These are phyloP conservation scores for Uria lomvia DNA, from an alignment of 2,113 vertebrate species.

Conservation along the genomic window DNA sequence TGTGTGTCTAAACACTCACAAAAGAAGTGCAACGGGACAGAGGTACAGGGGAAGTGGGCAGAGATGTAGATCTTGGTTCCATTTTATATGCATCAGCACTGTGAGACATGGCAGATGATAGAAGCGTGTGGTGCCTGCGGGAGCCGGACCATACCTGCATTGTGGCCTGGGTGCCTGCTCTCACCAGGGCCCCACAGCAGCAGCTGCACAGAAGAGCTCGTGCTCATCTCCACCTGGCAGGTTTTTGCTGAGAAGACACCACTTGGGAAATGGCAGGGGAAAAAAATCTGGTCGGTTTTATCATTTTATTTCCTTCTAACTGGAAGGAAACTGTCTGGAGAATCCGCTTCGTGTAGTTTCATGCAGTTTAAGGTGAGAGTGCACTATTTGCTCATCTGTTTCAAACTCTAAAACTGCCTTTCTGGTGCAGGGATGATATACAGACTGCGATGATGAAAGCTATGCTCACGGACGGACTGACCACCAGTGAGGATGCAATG, in stretches of 20 bases:
- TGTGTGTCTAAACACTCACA: background rate
- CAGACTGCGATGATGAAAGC: background rate
- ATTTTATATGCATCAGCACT: background rate
- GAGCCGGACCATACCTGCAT: background rate
- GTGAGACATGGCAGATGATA: background rate
- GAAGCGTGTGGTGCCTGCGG: fast-evolving
- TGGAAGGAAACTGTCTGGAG: background rate
- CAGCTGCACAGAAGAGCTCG: background rate
- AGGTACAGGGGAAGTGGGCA: background rate
- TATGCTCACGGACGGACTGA: background rate
- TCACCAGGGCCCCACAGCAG: background rate
- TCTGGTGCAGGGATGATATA: background rate
- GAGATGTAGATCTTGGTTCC: background rate
- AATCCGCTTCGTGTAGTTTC: background rate
- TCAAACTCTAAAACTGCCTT: background rate
- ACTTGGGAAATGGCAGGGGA: background rate
- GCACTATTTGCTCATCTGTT: background rate
- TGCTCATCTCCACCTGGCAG: background rate
- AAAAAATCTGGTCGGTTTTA: background rate
- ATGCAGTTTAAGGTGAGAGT: background rate
- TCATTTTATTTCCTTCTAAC: background rate
- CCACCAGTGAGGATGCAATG: background rate
- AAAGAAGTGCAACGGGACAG: background rate
- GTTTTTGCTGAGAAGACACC: background rate
- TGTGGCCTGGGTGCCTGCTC: background rate